Evolutionary conservation across 1,140 invertebrate genomes (phyloP).

Genomic region (Dufourea novaeangliae): DNA sequence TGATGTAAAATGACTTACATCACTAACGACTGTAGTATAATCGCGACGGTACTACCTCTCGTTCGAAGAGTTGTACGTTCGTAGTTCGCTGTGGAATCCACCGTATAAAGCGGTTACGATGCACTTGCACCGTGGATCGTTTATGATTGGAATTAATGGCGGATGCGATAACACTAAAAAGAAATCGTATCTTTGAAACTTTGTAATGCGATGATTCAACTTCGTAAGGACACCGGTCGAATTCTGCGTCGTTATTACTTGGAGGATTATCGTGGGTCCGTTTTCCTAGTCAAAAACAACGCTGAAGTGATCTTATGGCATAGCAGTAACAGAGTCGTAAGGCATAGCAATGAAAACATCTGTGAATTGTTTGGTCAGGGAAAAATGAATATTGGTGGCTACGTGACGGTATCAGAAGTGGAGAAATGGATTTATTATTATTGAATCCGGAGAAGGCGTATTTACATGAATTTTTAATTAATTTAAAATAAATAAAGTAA

Average conservation of each 20-base stretch:
- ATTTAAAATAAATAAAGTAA: too few species aligned
- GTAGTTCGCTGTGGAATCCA: conserved; percentile 46
- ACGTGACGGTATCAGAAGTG: too few species aligned
- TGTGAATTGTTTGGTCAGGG: background rate
- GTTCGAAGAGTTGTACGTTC: conserved; percentile 51
- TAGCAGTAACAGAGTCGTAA: background rate
- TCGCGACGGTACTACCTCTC: conserved; percentile 42
- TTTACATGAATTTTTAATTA: too few species aligned
- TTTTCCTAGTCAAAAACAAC: conserved; percentile 6
- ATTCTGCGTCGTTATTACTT: conserved; percentile 35
- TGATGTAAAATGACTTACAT: conserved; percentile 61
- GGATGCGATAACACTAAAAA: conserved; percentile 54
- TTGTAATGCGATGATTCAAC: conserved; percentile 23
- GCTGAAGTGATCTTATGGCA: background rate
- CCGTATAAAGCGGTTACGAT: conserved; percentile 57
- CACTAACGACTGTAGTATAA: conserved; percentile 62
- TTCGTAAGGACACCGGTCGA: conserved; percentile 10
- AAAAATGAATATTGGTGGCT: too few species aligned
- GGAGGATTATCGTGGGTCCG: background rate
- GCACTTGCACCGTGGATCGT: conserved; percentile 53
- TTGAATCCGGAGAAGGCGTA: too few species aligned
- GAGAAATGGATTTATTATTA: too few species aligned
- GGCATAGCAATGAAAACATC: background rate
- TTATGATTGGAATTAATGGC: conserved; percentile 68
- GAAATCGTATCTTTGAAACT: conserved; percentile 57